Conservation (phyloP, 2,888 invertebrate species). For the Nudaria mundana region DNA sequence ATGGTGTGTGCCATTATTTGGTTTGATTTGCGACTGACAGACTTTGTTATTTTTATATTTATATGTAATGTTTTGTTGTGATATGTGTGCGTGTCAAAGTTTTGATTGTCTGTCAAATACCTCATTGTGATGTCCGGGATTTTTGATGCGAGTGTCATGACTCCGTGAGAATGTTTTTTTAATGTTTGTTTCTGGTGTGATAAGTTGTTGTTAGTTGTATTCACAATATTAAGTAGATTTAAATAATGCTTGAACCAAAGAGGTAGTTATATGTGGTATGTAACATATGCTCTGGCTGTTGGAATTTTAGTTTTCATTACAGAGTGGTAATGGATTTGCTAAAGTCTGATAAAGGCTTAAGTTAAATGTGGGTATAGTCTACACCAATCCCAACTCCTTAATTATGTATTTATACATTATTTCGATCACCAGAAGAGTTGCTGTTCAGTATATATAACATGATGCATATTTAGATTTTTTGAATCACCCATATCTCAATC, state of each 20-base stretch:
- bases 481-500: too few relatives aligned
- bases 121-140: conserved; percentile 61
- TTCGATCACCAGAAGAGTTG: too few relatives aligned
- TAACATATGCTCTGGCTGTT: too few relatives aligned
- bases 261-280: too few relatives aligned
- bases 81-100: conserved; percentile 67
- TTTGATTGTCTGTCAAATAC: conserved; percentile 76
- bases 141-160: conserved; percentile 26
- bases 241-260: background rate
- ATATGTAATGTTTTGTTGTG: conserved; percentile 58
- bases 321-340: too few relatives aligned
- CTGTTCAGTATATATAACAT: too few relatives aligned
- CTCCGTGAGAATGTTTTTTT: conserved; percentile 60
- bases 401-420: too few relatives aligned
- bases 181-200: conserved; percentile 28
- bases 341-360: too few relatives aligned
- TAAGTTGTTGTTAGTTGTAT: conserved; percentile 5
- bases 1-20: conserved; percentile 64
- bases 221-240: background rate
- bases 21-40: conserved; percentile 76
- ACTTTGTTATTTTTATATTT: conserved; percentile 60
- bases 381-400: too few relatives aligned
- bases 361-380: too few relatives aligned
- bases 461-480: too few relatives aligned
- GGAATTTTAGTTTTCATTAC: too few relatives aligned